Conservation (phyloP, 2,113 vertebrate genomes). For the Callaeas wilsoni region DNA sequence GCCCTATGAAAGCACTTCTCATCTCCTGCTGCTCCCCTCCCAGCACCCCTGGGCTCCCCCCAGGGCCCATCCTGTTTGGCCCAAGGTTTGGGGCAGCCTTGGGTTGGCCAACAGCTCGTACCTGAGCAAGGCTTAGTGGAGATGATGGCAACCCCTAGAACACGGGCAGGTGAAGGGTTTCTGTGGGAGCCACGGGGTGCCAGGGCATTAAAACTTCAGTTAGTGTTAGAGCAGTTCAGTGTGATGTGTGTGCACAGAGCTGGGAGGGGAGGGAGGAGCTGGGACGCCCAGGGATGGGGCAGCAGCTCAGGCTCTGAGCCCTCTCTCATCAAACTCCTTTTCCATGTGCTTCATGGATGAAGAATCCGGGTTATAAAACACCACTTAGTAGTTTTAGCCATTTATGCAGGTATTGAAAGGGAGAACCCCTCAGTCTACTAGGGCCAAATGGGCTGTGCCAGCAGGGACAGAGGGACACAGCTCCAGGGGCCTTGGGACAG, state of each 20-base stretch:
- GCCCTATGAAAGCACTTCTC: background rate
- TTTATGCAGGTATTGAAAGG: background rate
- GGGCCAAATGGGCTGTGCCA: background rate
- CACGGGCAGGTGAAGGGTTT: background rate
- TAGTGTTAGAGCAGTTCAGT: accelerated
- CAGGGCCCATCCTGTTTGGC: background rate
- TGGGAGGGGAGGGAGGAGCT: background rate
- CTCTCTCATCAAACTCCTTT: background rate
- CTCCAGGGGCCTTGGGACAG: background rate
- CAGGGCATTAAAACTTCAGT: background rate
- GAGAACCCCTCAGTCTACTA: background rate
- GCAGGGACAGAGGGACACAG: accelerated
- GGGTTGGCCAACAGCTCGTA: background rate
- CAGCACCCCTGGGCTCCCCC: background rate
- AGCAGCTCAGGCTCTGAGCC: background rate
- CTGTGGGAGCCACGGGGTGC: accelerated
- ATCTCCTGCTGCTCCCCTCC: background rate
- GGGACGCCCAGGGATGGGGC: background rate
- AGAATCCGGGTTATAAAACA: background rate
- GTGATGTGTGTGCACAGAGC: background rate
- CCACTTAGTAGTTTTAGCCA: background rate
- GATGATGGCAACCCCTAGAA: background rate
- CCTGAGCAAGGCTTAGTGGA: background rate
- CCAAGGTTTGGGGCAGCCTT: background rate
- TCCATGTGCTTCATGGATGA: background rate